phyloP scores from a whole-genome alignment of 2,113 vertebrate species.

The Riparia riparia region DNA sequence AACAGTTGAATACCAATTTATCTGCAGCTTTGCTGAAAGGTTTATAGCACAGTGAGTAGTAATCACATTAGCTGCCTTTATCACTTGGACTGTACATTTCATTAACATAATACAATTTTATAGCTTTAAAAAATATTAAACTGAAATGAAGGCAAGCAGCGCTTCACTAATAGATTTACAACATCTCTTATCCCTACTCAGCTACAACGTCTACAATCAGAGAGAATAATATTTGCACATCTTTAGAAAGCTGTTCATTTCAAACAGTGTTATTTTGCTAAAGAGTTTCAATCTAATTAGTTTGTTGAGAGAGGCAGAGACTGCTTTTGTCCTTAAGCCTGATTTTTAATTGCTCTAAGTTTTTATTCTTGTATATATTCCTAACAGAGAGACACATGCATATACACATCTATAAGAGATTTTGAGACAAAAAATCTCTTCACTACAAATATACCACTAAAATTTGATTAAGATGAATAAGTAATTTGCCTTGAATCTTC shows the following conservation, averaged over 20 bases:
- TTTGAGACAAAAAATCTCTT: neutral
- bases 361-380: neutral
- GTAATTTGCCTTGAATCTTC: neutral
- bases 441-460: neutral
- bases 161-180: conserved; percentile 73
- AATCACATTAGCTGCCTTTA: conserved; percentile 68
- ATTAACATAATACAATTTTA: conserved; percentile 74
- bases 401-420: neutral
- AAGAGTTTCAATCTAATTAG: neutral
- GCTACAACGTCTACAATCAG: conserved; percentile 14
- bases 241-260: conserved; percentile 47
- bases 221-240: conserved; percentile 49
- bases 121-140: conserved; percentile 76
- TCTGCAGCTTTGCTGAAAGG: conserved; percentile 49
- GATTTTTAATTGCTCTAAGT: neutral
- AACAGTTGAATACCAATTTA: conserved; percentile 10
- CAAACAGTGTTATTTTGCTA: neutral
- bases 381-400: neutral
- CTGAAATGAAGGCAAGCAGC: conserved; percentile 57
- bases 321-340: neutral
- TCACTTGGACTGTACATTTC: conserved; percentile 61
- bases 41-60: conserved; percentile 65
- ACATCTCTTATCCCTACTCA: conserved; percentile 50
- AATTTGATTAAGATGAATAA: neutral
- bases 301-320: conserved; percentile 16